Percentiles rank a stretch among this genome's conserved stretches.
Conservation (phyloP, 2,113 vertebrate species). For the Mirza zaza region DNA sequence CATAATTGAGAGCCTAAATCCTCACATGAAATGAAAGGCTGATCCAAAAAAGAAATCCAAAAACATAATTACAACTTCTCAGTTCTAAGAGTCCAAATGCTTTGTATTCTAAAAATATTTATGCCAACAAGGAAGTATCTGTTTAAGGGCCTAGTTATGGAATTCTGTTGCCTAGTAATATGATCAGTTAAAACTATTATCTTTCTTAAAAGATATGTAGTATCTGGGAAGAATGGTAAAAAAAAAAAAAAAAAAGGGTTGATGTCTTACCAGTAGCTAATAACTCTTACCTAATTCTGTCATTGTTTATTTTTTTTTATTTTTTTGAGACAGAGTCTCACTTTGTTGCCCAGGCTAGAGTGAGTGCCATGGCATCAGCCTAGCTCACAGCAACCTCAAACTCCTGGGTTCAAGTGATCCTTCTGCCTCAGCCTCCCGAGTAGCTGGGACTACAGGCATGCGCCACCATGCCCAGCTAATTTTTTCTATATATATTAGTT, state of each 20-base stretch:
- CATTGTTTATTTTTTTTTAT: background rate
- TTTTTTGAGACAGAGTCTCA: too few species aligned
- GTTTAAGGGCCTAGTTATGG: background rate
- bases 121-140: background rate
- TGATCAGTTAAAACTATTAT: slow-evolving; percentile 23
- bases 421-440: too few species aligned
- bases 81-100: slow-evolving; percentile 29
- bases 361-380: too few species aligned
- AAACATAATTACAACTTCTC: slow-evolving; percentile 19
- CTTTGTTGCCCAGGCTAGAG: too few species aligned
- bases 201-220: background rate
- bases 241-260: background rate
- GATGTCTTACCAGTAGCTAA: background rate
- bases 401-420: too few species aligned
- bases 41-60: background rate
- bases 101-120: background rate
- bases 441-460: too few species aligned
- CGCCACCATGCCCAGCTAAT: too few species aligned
- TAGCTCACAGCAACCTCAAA: too few species aligned
- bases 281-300: background rate
- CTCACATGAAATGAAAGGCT: slow-evolving; percentile 39
- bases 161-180: background rate
- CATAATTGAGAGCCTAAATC: slow-evolving; percentile 27
- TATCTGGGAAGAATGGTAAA: background rate
- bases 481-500: too few species aligned